Conservation (phyloP, 1,140 invertebrate species). For the Coenobita brevimanus region DNA sequence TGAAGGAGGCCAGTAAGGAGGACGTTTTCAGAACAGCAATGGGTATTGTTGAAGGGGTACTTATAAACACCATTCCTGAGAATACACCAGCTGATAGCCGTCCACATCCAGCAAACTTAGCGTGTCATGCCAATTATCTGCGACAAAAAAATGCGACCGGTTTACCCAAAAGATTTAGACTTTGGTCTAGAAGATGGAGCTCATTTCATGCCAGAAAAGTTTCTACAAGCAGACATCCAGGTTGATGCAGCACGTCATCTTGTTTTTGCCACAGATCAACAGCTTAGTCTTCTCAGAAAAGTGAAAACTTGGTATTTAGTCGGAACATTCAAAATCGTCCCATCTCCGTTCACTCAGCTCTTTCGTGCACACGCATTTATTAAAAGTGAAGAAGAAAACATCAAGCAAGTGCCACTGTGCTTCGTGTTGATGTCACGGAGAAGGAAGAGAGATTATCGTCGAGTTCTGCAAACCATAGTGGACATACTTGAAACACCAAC, state of each 20-base stretch:
- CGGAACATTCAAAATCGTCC: not conserved
- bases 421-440: not conserved
- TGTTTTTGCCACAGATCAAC: not conserved
- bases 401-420: not conserved
- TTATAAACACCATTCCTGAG: too few relatives aligned
- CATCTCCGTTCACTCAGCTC: not conserved
- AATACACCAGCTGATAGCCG: too few relatives aligned
- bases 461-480: not conserved
- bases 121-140: not conserved
- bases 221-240: not conserved
- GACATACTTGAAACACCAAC: not conserved
- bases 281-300: not conserved
- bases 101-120: not conserved
- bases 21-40: too few relatives aligned
- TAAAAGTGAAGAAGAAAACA: not conserved
- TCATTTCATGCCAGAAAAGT: not conserved
- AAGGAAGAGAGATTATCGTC: not conserved
- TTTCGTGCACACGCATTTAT: not conserved
- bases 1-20: too few relatives aligned
- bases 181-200: not conserved
- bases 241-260: not conserved
- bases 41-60: too few relatives aligned
- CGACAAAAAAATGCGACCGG: not conserved
- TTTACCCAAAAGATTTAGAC: not conserved
- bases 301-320: not conserved